Evolutionary conservation across 2,888 invertebrate genomes (phyloP).

Genomic region (Pinctada fucata): DNA sequence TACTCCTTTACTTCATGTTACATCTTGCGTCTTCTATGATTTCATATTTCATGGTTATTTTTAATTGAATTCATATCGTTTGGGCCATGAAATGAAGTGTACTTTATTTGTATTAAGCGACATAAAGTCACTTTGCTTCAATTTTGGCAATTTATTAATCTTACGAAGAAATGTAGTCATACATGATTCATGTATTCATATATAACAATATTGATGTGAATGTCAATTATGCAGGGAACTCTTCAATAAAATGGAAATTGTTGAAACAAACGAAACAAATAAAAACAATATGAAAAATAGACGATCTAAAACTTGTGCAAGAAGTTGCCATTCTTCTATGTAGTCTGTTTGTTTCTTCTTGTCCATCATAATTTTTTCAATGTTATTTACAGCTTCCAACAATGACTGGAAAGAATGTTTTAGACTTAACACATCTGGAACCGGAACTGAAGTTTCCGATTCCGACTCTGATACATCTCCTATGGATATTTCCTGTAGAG

Average conservation of each 20-base stretch:
- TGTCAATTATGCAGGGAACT: conserved; percentile 17
- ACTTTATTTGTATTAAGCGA: too few species aligned
- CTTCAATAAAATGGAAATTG: conserved; percentile 48
- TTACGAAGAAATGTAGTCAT: too few species aligned
- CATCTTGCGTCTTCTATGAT: too few species aligned
- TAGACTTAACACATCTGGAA: conserved; percentile 17
- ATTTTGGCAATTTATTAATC: too few species aligned
- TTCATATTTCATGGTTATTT: too few species aligned
- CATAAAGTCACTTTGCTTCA: too few species aligned
- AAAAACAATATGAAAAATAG: conserved; percentile 53
- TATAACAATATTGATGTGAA: not conserved
- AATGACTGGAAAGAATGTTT: conserved; percentile 47
- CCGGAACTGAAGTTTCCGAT: not conserved
- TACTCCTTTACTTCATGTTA: too few species aligned
- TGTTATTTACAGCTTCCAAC: conserved; percentile 47
- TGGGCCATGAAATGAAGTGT: too few species aligned
- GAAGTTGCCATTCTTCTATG: conserved; percentile 53
- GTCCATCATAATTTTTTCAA: conserved; percentile 43
- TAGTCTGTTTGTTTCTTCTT: conserved; percentile 46
- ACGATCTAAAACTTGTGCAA: conserved; percentile 56
- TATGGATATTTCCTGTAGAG: not conserved
- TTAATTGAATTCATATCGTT: too few species aligned
- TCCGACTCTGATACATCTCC: not conserved
- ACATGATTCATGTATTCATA: too few species aligned
- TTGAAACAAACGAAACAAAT: conserved; percentile 45